phyloP scores from a whole-genome alignment of 2,113 vertebrate species.

The Colaptes auratus region DNA sequence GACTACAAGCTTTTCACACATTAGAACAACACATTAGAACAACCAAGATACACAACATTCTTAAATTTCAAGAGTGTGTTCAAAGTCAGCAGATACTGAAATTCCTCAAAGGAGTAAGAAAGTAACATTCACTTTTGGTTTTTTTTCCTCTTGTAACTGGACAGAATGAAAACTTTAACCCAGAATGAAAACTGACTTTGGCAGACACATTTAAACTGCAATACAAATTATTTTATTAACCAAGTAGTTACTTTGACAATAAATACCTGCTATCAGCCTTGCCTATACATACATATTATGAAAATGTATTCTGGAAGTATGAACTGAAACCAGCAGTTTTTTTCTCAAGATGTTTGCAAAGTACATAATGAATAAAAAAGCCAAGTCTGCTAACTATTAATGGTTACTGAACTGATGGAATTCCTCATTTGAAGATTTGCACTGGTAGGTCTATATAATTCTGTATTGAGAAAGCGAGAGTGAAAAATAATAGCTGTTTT shows the following conservation, averaged over 20 bases:
- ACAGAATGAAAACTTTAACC: not conserved
- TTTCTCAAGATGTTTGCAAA: not conserved
- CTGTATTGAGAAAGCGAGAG: not conserved
- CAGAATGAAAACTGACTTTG: not conserved
- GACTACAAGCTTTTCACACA: not conserved
- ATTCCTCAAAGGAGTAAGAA: not conserved
- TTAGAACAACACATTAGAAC: not conserved
- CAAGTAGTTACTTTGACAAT: not conserved
- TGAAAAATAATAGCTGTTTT: not conserved
- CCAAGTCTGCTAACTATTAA: not conserved
- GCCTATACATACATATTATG: not conserved
- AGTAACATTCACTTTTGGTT: not conserved
- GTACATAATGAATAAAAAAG: not conserved
- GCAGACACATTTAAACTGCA: not conserved
- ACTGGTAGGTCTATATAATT: not conserved
- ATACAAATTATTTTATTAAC: not conserved
- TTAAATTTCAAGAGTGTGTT: not conserved
- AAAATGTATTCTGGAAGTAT: not conserved
- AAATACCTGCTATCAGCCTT: not conserved
- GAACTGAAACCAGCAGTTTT: not conserved
- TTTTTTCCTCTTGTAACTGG: not conserved
- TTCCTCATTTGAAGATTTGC: not conserved
- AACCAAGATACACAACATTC: accelerated
- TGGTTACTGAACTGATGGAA: not conserved
- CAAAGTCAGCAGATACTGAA: not conserved